phyloP scores from a whole-genome alignment of 1,140 invertebrate species.

The Coboldia fuscipes region DNA sequence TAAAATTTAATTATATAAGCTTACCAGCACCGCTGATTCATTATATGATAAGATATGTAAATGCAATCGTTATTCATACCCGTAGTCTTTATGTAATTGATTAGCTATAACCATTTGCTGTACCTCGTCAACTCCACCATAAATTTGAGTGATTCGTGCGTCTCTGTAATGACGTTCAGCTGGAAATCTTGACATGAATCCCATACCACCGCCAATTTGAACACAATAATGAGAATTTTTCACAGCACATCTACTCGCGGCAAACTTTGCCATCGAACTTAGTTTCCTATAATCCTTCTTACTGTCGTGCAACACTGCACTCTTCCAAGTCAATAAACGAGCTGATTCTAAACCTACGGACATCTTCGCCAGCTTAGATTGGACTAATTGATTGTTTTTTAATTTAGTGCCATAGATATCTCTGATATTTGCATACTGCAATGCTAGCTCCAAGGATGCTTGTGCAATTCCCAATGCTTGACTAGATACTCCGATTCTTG shows the following conservation, averaged over 20 bases:
- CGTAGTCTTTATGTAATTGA: conserved; percentile 5
- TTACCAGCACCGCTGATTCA: no score
- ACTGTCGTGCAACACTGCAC: conserved; percentile 45
- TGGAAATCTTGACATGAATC: conserved; percentile 67
- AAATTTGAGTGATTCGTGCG: conserved; percentile 67
- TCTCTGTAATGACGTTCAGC: conserved; percentile 79
- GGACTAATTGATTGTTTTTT: conserved; percentile 49
- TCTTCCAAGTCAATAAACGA: conserved; percentile 42
- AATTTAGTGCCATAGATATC: conserved; percentile 58
- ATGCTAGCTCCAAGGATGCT: conserved; percentile 65
- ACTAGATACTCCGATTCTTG: conserved; percentile 60
- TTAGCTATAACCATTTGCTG: conserved; percentile 70
- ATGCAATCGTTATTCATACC: not conserved
- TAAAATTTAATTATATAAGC: no score
- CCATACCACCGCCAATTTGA: conserved; percentile 72
- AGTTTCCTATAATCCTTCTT: not conserved
- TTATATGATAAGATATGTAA: no score
- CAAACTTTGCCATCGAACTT: conserved; percentile 81
- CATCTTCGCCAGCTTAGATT: conserved; percentile 46
- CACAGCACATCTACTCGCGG: conserved; percentile 64
- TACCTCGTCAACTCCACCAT: conserved; percentile 80
- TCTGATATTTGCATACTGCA: conserved; percentile 61
- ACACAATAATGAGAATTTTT: conserved; percentile 64
- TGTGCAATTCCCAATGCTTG: conserved; percentile 63
- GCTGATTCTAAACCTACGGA: conserved; percentile 52